Conservation (phyloP, 2,888 invertebrate genomes). For the Aricia artaxerxes region DNA sequence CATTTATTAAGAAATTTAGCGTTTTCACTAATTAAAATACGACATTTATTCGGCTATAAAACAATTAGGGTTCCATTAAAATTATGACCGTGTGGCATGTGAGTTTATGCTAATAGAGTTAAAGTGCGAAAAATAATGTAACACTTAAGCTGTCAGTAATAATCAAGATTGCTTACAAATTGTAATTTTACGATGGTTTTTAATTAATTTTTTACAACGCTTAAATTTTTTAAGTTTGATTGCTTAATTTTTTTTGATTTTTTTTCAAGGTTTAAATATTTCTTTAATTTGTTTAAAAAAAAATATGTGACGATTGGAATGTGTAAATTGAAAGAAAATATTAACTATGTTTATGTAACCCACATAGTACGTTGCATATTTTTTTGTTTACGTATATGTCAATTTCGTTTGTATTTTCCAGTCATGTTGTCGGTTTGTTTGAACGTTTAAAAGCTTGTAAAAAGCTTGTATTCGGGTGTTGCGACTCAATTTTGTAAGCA, state of each 20-base stretch:
- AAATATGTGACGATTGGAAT: not conserved
- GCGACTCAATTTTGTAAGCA: not conserved
- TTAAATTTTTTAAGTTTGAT: not conserved
- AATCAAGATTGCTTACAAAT: not conserved
- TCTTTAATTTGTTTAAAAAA: too few species aligned
- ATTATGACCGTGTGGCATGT: conserved; percentile 1
- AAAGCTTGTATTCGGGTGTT: not conserved
- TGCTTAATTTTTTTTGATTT: not conserved
- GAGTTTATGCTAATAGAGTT: not conserved
- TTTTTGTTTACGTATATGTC: not conserved
- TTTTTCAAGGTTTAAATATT: not conserved
- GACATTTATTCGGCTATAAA: conserved; percentile 6
- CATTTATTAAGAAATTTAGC: not conserved
- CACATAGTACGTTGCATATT: not conserved
- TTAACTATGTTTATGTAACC: not conserved
- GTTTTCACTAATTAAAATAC: not conserved
- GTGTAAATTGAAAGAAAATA: not conserved
- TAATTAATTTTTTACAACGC: not conserved
- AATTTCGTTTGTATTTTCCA: not conserved
- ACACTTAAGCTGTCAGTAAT: not conserved
- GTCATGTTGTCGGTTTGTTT: not conserved
- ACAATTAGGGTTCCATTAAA: conserved; percentile 6
- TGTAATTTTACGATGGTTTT: not conserved
- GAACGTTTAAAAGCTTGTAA: not conserved
- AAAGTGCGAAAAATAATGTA: conserved; percentile 17